Base-by-base conservation (phyloP, 1,140 invertebrate species). In the Drosophila tropicalis region DNA sequence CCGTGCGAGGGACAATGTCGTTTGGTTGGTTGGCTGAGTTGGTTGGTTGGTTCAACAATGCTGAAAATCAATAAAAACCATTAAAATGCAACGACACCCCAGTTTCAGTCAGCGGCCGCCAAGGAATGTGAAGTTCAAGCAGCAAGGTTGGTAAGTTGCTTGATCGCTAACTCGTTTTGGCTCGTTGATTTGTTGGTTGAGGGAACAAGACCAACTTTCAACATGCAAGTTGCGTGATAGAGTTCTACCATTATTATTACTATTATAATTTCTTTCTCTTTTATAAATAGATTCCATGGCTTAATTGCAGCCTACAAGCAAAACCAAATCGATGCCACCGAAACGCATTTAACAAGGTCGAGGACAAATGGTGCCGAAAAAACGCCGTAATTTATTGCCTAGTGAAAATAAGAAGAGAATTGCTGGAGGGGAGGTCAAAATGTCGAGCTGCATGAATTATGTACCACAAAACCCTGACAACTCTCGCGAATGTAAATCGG, bases 41-140 rank as follows among this genome's bases (percentile, higher is more conserved):
- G 10, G 34, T 9, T 36, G 34, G 34, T 36, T 36, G 44, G 15
- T 6, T 47, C 76, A 68, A 71, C 72, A 76, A 76, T 69, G 57
- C 76, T 70, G 54, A 84, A 89, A 89, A 89, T 89, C 84, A 84
- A 89, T 89, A 89, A 81, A 81, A 76, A 47, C 80, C 84, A 89
- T 89, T 84, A 89, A 89, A 89, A 89, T 89, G 84, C 84, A 89
- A 56, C 36, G 78, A 63, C 64, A 74, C 44, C 15, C 44, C 17
- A 79, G 44, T 44, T 72, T 10, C 9, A 79, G 44, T 44, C 78
- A 81, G 67, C 32, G 41, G 73, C 73, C 69, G 36, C 56, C 56
- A 17, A 68, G 69, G 77, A 89, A 89, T 89, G 84, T 79, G 76
- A 89, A 89, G 84, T 89, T 89, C 84, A 89, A 84, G 84, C 73